Evolutionary conservation across 1,140 invertebrate species (phyloP).

Genomic region (Drosophila dunni): DNA sequence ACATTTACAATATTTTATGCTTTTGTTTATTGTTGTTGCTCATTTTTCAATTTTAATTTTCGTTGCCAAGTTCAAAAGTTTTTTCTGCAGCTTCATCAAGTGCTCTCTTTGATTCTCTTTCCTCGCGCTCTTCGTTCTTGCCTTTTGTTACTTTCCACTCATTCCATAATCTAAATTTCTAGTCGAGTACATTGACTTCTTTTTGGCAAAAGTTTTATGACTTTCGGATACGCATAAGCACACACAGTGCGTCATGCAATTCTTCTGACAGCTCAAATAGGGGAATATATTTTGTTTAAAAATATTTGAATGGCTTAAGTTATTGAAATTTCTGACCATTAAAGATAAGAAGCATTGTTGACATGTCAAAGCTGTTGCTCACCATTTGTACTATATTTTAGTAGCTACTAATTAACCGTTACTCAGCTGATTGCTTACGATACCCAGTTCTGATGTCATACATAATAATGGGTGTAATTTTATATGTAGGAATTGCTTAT

Average conservation of each 20-base stretch:
- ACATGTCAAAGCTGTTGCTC: neutral
- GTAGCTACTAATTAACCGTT: constrained; percentile 17
- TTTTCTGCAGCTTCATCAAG: constrained; percentile 8
- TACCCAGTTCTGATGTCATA: constrained; percentile 17
- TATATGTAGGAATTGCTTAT: neutral
- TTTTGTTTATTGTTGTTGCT: constrained; percentile 37
- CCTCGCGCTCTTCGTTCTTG: neutral
- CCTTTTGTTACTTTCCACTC: neutral
- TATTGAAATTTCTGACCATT: too few species aligned
- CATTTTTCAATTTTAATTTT: constrained; percentile 51
- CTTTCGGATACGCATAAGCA: neutral
- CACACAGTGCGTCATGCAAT: too few species aligned
- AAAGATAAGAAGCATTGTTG: too few species aligned
- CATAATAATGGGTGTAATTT: constrained; percentile 7
- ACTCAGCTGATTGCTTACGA: constrained; percentile 12
- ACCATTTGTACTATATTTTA: too few species aligned
- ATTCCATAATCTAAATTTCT: constrained; percentile 32
- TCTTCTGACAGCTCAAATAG: too few species aligned
- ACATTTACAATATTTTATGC: constrained; percentile 33
- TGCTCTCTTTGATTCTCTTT: neutral
- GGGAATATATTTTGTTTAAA: too few species aligned
- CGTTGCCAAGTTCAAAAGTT: constrained; percentile 71
- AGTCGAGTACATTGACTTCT: constrained; percentile 45
- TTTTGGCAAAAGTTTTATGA: constrained; percentile 23
- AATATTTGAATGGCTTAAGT: too few species aligned